Base-by-base conservation (phyloP, 2,113 vertebrate species). In the Phalacrocorax aristotelis region DNA sequence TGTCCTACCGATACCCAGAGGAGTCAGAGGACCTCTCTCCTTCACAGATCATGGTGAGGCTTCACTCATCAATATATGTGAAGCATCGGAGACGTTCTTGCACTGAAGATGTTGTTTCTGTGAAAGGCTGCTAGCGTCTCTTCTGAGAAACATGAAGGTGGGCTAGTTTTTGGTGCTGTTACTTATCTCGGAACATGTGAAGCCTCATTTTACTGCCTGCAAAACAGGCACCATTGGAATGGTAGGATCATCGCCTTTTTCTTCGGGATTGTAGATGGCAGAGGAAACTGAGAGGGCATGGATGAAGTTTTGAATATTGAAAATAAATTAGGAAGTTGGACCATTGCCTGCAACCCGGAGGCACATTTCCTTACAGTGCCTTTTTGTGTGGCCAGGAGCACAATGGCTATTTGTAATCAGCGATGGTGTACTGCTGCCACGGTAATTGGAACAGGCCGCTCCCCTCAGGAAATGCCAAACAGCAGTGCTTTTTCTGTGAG, bases 401-500 rank as follows among this genome's bases (percentile, higher is more conserved):
- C 71, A 78, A 32, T 6, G n/a, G 40, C 38, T 89, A 40, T 92
- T 93, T 90, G 20, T 86, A 94, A 89, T 78, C 38, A 54, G 75
- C 3, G 1, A 51, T 44, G 64, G 76, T 74, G 42, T 83, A 65
- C 52, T 76, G 69, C 60, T 93, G 86, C 69, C 40, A 48, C 7
- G 0, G 61, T 89, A 92, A 96, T 92, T 93, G 72, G 92, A 93
- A 92, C 60, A 91, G 78, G 90, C 76, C 70, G n/a, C 57, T 96
- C 83, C 86, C 83, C 92, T n/a, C 7, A 76, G 75, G 6, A 96
- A 80, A 81, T 3, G 0, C 55, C 55, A 78, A 89, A 60, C 72
- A 91, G 68, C 30, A 49, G 11, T 52, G 48, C 6, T 90, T 92
- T 90, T 89, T 75, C 40, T 0, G 9, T 34, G 10, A 93, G 38